phyloP scores from a whole-genome alignment of 2,797 vertebrate species.

The Pangasius sanitwongsei region DNA sequence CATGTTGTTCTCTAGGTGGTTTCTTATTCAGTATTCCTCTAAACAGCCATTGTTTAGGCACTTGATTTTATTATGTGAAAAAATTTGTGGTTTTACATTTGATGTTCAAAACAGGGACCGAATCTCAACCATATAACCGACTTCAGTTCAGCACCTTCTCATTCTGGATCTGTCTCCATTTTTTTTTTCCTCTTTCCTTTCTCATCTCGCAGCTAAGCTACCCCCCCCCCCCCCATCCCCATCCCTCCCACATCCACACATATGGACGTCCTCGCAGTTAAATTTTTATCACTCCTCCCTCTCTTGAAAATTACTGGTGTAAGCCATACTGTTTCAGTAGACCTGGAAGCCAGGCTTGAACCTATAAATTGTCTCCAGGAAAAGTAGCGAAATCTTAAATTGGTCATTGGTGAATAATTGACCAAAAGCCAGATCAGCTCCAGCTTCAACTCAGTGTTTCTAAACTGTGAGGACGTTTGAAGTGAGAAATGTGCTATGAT shows the following conservation, averaged over 20 bases:
- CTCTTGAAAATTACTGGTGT: neutral
- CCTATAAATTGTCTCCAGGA: neutral
- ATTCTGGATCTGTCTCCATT: neutral
- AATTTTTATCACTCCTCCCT: neutral
- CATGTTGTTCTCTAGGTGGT: neutral
- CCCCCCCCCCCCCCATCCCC: neutral
- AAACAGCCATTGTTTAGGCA: neutral
- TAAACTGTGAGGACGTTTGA: neutral
- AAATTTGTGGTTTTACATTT: neutral
- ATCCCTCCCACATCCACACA: neutral
- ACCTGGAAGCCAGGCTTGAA: neutral
- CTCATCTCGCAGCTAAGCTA: neutral
- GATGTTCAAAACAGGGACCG: neutral
- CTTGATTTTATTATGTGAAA: neutral
- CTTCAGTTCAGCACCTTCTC: neutral
- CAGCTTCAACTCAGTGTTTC: neutral
- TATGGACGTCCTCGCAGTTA: neutral
- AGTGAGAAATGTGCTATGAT: neutral
- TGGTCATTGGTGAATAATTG: neutral
- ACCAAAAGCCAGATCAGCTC: neutral
- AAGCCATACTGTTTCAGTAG: neutral
- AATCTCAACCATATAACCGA: neutral
- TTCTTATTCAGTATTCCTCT: neutral
- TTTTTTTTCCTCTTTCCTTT: neutral
- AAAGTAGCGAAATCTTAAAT: neutral